Conservation (phyloP, 1,140 invertebrate species). For the Ridgeia piscesae region DNA sequence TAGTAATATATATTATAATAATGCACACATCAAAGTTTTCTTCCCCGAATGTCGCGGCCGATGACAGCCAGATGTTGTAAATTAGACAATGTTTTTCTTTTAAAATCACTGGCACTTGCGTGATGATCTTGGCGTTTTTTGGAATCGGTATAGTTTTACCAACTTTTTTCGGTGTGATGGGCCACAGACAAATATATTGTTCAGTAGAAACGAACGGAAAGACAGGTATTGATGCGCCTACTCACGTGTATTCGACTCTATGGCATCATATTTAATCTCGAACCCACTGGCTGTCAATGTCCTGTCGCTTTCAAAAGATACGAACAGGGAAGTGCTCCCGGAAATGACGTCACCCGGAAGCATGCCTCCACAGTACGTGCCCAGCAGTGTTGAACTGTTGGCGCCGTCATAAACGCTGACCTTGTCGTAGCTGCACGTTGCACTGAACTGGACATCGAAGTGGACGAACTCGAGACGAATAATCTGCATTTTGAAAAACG, state of each 20-base stretch:
- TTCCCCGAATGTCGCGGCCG: too few relatives aligned
- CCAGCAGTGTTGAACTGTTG: not conserved
- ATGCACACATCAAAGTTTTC: too few relatives aligned
- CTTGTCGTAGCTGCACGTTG: not conserved
- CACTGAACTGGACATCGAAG: not conserved
- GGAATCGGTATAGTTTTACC: too few relatives aligned
- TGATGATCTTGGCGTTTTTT: too few relatives aligned
- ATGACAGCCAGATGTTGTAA: too few relatives aligned
- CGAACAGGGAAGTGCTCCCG: not conserved
- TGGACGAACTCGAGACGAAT: not conserved
- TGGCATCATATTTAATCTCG: not conserved
- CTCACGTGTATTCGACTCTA: not conserved
- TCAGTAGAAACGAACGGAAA: not conserved
- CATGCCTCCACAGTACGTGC: not conserved
- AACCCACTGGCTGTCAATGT: not conserved
- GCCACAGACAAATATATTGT: not conserved
- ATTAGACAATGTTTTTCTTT: too few relatives aligned
- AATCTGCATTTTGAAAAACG: not conserved
- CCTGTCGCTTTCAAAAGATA: not conserved
- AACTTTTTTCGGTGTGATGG: not conserved
- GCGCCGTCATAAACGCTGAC: not conserved
- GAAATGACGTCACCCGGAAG: not conserved
- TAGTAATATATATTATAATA: too few relatives aligned
- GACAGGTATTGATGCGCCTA: not conserved
- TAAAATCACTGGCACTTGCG: too few relatives aligned